phyloP scores from a whole-genome alignment of 2,113 vertebrate genomes.

The Manacus vitellinus region DNA sequence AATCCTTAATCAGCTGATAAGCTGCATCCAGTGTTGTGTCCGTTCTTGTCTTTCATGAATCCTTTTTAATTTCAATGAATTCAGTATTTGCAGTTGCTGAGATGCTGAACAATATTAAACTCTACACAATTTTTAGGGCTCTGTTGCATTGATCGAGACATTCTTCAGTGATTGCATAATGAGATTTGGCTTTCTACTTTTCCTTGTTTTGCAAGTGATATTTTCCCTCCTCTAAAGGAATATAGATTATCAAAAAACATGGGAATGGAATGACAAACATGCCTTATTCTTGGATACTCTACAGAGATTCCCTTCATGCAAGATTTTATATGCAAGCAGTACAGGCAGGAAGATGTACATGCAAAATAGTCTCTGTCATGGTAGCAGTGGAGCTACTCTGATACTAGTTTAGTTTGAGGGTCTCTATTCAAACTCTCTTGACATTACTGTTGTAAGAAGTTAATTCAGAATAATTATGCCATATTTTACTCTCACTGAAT shows the following conservation, averaged over 20 bases:
- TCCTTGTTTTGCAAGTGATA: not conserved
- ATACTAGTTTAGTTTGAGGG: not conserved
- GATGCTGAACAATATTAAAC: not conserved
- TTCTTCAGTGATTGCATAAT: not conserved
- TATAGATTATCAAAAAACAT: not conserved
- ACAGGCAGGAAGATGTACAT: not conserved
- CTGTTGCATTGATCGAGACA: not conserved
- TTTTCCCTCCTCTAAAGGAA: not conserved
- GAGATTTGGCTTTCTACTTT: not conserved
- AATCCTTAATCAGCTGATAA: not conserved
- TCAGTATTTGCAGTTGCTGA: not conserved
- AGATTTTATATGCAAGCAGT: not conserved
- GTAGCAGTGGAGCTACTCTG: not conserved
- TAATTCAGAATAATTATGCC: not conserved
- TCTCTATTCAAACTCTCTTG: not conserved
- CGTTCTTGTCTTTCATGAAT: not conserved
- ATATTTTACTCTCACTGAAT: not conserved
- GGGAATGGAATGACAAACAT: not conserved
- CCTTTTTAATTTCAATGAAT: not conserved
- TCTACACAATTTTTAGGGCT: not conserved
- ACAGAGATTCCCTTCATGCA: not conserved
- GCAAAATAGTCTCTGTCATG: not conserved
- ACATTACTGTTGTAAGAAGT: not conserved
- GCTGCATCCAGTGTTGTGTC: not conserved
- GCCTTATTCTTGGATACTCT: not conserved